Base-by-base conservation (phyloP, 2,888 invertebrate species). In the Germaria angustata region DNA sequence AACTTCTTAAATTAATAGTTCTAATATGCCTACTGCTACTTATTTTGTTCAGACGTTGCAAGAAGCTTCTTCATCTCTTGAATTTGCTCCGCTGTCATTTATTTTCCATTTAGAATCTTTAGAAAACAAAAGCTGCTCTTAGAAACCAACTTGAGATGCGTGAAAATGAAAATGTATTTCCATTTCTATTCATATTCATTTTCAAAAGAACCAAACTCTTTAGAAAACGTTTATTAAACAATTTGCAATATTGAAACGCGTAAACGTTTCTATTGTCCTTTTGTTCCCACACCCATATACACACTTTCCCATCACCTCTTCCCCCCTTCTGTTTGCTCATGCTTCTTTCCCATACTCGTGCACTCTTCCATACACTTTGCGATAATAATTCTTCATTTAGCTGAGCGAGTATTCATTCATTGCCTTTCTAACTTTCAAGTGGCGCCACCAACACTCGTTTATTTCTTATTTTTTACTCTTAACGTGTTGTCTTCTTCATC, bases 341-440 rank as follows among this genome's bases (percentile, higher is more conserved):
- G 36, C 13, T 17, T 34, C 57, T 32, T 15, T 2, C 44, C 28
- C 65, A 20, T 49, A 13, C 36, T 11, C 1, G 9, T 13, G 2
- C 2, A 32, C 17, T 55, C n/a, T 17, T 13, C 9, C 39, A 39
- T 39, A 59, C 59, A 66, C 13, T 28, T 11, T 66, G 20, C 41
- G 80, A 69, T 68, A 80, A 73, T 73, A 80, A 80, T 80, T 80
- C 79, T 73, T 73, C 51, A 80, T 80, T 80, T 80, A 79, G 63
- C 71, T 68, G 59, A 34, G 39, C 57, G 5, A 49, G 17, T 6
- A 39, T 66, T 68, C 71, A 80, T 75, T 80, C 76, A 81, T 81
- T 82, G 82, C 79, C 82, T 79, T 76, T 79, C 79, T 82, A 79
- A 79, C 66, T 82, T 82, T 82, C 82, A 82, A 82, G 82, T 79